Conservation (phyloP, 1,140 invertebrate species). For the Halotydeus destructor region DNA sequence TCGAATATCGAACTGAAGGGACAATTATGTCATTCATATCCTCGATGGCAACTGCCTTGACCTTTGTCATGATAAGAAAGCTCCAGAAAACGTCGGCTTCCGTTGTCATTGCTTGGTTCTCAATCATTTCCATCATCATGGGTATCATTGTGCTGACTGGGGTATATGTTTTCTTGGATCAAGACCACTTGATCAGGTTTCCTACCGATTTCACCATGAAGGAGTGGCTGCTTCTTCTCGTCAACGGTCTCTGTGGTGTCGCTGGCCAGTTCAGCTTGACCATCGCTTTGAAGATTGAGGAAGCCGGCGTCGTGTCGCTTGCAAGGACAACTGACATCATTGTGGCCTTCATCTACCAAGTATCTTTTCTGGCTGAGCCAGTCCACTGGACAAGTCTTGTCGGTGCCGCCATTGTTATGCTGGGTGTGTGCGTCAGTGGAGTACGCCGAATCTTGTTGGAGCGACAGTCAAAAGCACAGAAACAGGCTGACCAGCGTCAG, state of each 20-base stretch:
- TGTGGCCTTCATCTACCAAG: slow-evolving; percentile 43
- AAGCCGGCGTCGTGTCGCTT: slow-evolving; percentile 68
- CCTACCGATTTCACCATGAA: neutral
- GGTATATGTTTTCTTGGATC: neutral
- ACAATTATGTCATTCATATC: slow-evolving; percentile 4
- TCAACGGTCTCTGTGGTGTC: neutral
- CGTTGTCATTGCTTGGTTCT: slow-evolving; percentile 36
- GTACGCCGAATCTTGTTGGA: too few species aligned
- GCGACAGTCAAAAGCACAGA: too few species aligned
- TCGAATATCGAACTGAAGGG: neutral
- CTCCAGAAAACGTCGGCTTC: slow-evolving; percentile 65
- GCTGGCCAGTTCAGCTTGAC: slow-evolving; percentile 1
- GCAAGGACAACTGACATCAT: slow-evolving; percentile 68
- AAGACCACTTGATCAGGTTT: too few species aligned
- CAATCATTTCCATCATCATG: slow-evolving; percentile 4
- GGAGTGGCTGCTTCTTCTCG: neutral
- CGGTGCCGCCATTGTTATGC: too few species aligned
- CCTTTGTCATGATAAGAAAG: slow-evolving; percentile 56
- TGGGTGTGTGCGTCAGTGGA: too few species aligned
- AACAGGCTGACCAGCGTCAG: too few species aligned
- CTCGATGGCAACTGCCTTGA: slow-evolving; percentile 36
- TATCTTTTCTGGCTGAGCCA: slow-evolving; percentile 9
- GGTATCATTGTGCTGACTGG: neutral
- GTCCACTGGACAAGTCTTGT: slow-evolving; percentile 5
- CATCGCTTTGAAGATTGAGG: slow-evolving; percentile 30